Evolutionary conservation across 30 jellyfish, hydroid and myxozoan genomes (phyloP), one percentile per base, ranked within the genome.

Genomic region (Catostylus mosaicus): DNA sequence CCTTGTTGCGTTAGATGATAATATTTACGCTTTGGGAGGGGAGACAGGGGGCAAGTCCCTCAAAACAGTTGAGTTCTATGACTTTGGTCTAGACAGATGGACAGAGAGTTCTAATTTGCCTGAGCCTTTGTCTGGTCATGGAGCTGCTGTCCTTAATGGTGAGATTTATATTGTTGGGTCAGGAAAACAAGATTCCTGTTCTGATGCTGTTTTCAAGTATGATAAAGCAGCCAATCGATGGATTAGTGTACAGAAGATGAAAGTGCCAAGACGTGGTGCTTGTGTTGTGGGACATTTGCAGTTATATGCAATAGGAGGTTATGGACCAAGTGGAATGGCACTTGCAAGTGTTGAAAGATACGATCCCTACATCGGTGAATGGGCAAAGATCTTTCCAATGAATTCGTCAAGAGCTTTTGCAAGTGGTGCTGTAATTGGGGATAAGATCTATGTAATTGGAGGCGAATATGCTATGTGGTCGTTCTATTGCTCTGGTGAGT

Each of bases 381-480:
- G 99, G 99, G 95, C 97, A 40, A 94, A 94, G 57, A 88, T 94
- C 19, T 94, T 94, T 54, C 97, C 99, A 0, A 87, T 94, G 97
- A 94, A 82, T 69, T 94, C 97, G 2, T 69, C 96, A 27, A 84
- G 99, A 64, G 99, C 99, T 7, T 89, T 65, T 62, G 99, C 99
- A 33, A 88, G 97, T 83, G 97, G 97, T 10, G 86, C 92, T 37
- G 89, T 96, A n/a, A 67, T 94, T 38, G 97, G 96, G 12, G 73
- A 94, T 56, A 88, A 54, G 61, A 94, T 94, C 50, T 94, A 32
- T 78, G 99, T 94, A 34, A 66, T 94, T 77, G 99, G 99, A 38
- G 99, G 99, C 8, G 99, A 94, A 76, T 94, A 73, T 83, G 99
- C 99, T 5, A 84, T 84, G 96, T 94, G 99, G 99, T 94, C 99